Evolutionary conservation across 2,113 vertebrate species (phyloP), one percentile per base, ranked within the genome.

Genomic region (Narcine bancroftii): DNA sequence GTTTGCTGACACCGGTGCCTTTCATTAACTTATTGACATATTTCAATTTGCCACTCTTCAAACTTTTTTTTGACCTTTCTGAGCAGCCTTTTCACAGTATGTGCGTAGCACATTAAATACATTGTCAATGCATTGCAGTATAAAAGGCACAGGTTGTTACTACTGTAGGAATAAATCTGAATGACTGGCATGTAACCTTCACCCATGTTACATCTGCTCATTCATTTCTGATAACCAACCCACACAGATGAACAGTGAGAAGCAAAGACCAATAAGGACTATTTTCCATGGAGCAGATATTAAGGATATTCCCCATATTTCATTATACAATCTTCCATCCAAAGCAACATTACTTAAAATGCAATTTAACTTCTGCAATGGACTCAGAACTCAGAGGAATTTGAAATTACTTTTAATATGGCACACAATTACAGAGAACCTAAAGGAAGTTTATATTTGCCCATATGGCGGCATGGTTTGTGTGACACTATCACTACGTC

Each of bases 31-130:
- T 83, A n/a, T 50, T 83, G 50, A 83, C 29, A 60, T 85, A 33
- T 17, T 53, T 36, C 81, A 85, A 56, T 39, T 85, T 60, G 53
- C 36, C 53, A 85, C 21, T 91, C 89, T 91, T 24, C 87, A 91
- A 11, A n/a, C n/a, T 26, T 29, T 71, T 91, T 65, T 91, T 69
- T 56, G 45, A 69, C 11, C 42, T 42, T 45, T 36, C 42, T 45
- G 42, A 77, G 75, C 75, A 69, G 63, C 63, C 39, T 91, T 69
- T 69, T 69, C 42, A 56, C 53, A 60, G 81, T 53, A 60, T 53
- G 29, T 56, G 63, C 47, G 65, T 39, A 69, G 45, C 63, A 29
- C 21, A 7, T 53, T 60, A n/a, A 87, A 87, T 63, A 7, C 53
- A 36, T 87, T 87, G 53, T 36, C 15, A 87, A 36, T 60, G 33